Base-by-base conservation (phyloP, 2,888 invertebrate genomes). In the Tenodera sinensis region DNA sequence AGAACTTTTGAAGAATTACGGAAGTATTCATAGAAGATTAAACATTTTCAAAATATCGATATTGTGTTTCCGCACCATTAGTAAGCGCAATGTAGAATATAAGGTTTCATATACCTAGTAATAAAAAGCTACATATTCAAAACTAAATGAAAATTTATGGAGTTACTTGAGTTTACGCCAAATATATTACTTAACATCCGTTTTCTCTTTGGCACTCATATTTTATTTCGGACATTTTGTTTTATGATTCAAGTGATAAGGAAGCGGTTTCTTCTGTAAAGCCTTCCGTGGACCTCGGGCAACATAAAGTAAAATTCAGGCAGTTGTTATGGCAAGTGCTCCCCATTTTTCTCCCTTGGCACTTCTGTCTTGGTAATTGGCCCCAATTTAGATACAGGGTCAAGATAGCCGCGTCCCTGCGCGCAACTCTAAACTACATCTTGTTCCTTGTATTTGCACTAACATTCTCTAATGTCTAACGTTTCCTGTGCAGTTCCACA, bases 301-400 rank as follows among this genome's bases (percentile, higher is more conserved):
- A 20, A 71, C 20, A 25, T 25, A 71, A 20, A 71, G 20, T 71
- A 71, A 20, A 71, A 71, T 71, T 71, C 54, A 71, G 54, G 54
- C 54, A 71, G 54, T 71, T 71, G 54, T 71, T 71, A 71, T 15
- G 25, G 54, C 54, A 71, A 42, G 71, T 86, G 20, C 86, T 81
- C 86, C 86, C 71, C 30, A 86, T 81, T 86, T 71, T 85, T 86
- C 86, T 86, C 86, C 54, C 86, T 71, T 86, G 8, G n/a, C 14
- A 28, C 28, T 86, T 86, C 30, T 86, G 71, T 81, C 71, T 30
- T 8, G 25, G 86, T 30, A 86, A 81, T 86, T 86, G 86, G 81
- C 30, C 20, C 71, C 81, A 86, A 86, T 86, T 86, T 86, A 86
- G 81, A 86, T 86, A 27, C 28, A n/a, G 25, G 47, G 30, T 86